Conservation (phyloP, 2,888 invertebrate species). For the Gibbula magus region DNA sequence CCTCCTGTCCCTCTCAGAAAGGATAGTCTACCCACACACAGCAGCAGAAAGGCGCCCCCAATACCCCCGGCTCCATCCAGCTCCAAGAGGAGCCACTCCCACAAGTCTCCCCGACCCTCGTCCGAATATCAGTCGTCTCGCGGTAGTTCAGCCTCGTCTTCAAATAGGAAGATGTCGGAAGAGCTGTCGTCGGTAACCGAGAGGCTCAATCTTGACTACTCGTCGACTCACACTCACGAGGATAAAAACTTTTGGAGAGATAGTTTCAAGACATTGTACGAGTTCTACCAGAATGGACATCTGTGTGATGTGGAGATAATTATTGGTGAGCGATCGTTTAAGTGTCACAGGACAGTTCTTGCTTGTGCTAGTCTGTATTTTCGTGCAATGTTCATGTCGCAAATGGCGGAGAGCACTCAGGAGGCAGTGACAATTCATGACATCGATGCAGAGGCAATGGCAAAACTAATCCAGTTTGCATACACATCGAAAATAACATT, state of each 20-base stretch:
- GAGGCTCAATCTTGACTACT: neutral
- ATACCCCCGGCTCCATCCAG: constrained; percentile 23
- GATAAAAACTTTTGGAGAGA: constrained; percentile 51
- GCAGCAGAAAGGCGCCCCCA: constrained; percentile 24
- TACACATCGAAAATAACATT: constrained; percentile 75
- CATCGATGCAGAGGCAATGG: constrained; percentile 71
- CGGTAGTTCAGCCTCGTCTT: neutral
- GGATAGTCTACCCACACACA: constrained; percentile 41
- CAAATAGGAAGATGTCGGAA: constrained; percentile 5
- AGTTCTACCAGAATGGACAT: constrained; percentile 63
- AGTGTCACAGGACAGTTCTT: constrained; percentile 75
- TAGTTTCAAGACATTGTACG: constrained; percentile 58
- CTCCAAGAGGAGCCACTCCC: constrained; percentile 12
- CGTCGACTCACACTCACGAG: constrained; percentile 40
- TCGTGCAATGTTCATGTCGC: constrained; percentile 76
- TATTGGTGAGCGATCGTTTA: constrained; percentile 64
- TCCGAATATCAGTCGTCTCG: constrained; percentile 20
- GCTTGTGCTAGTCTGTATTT: constrained; percentile 76
- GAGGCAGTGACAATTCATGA: constrained; percentile 70
- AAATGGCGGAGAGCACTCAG: constrained; percentile 73
- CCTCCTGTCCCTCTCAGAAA: constrained; percentile 44
- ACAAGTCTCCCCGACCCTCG: constrained; percentile 19
- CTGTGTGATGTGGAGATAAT: constrained; percentile 74
- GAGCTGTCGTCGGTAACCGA: neutral
- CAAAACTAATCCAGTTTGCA: constrained; percentile 74